Conservation (phyloP, 2,888 invertebrate species). For the Cyclophora punctaria region DNA sequence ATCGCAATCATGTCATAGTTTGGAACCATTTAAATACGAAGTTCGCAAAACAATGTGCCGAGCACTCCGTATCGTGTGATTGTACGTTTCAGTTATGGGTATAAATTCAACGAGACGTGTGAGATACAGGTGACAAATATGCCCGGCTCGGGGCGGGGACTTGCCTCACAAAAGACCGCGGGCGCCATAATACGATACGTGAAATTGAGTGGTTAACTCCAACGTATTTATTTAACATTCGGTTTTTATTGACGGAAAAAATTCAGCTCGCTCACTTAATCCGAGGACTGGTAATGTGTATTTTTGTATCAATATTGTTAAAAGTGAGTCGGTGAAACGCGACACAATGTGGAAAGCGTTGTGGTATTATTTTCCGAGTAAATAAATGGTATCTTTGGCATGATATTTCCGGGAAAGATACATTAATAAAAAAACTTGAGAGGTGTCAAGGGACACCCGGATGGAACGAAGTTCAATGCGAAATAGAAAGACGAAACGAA, state of each 20-base stretch:
- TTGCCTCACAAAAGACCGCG: slow-evolving; percentile 12
- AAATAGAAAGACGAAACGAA: no score
- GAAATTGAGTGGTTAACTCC: slow-evolving; percentile 14
- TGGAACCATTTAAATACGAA: neutral
- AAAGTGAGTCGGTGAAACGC: neutral
- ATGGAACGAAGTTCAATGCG: no score
- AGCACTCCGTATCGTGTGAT: neutral
- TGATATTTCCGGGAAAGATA: no score
- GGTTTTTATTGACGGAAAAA: slow-evolving; percentile 10
- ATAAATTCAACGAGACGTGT: slow-evolving; percentile 22
- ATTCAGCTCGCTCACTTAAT: slow-evolving; percentile 5
- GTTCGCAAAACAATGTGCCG: neutral
- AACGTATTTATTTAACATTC: slow-evolving; percentile 11
- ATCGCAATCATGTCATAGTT: neutral
- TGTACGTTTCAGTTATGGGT: slow-evolving; percentile 24
- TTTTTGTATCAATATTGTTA: slow-evolving; percentile 5
- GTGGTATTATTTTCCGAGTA: no score
- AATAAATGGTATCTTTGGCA: no score
- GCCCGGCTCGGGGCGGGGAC: slow-evolving; percentile 4
- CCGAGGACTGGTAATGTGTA: neutral
- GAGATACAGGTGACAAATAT: slow-evolving; percentile 27
- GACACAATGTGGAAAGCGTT: no score
- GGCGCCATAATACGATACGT: slow-evolving; percentile 6
- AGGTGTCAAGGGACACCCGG: no score
- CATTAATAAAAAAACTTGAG: no score